Evolutionary conservation across 1,140 invertebrate species (phyloP), one percentile per base, ranked within the genome.

Genomic region (Anoplolepis gracilipes): DNA sequence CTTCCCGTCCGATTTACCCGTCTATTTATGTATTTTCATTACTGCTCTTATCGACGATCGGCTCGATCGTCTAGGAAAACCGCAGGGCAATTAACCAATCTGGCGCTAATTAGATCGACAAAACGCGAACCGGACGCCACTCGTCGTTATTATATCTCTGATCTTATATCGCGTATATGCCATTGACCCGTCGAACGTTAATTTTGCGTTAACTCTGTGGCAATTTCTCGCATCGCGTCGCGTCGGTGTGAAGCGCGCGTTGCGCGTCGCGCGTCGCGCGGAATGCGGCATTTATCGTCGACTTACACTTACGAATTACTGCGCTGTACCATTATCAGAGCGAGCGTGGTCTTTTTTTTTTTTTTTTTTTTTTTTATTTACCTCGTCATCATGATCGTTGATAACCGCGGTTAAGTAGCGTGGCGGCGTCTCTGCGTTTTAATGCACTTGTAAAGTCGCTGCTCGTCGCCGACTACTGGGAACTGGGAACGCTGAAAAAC

Each of bases 81-180:
- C 33, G 3, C 28, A 39, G 42, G 53, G 33, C 84, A 72, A 84
- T 88, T 72, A 61, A 61, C 76, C 64, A 16, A 72, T 59, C 57
- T 77, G 87, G 6, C 46, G 46, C 36, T 89, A 86, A 86, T 89
- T 89, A 82, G 67, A 88, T 84, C 77, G 84, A 28, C 28, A 39
- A 76, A 53, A 64, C 64, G 64, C 25, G 36, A 25, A 49, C 28
- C 42, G 57, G 75, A 79, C 33, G n/a, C 33, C 13, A 49, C 36
- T 57, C 53, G 25, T 46, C 78, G 39, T 88, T 88, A 88, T 84
- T 77, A 73, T 59, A 22, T 75, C 28, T 39, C n/a, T 19, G 49
- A 62, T n/a, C 70, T 82, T 82, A 82, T 59, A 57, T 42, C 25
- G 53, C 33, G 36, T 61, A 19, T 25, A 13, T 25, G 36, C 39